Base-by-base conservation (phyloP, 2,113 vertebrate genomes). In the Neopipo cinnamomea region DNA sequence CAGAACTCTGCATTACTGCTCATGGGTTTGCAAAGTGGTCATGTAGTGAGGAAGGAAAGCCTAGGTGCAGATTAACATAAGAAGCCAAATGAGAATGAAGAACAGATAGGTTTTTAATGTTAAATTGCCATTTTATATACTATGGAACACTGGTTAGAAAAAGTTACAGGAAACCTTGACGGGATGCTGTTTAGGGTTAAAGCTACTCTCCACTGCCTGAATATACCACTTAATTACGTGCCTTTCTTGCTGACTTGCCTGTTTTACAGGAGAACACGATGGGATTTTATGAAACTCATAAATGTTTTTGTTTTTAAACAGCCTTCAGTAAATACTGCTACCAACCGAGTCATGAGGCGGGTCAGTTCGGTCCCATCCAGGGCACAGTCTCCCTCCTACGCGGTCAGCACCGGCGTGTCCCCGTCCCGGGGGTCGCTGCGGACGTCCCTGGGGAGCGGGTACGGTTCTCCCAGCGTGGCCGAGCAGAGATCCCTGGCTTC, bases 281-380 rank as follows among this genome's bases (percentile, higher is more conserved):
- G 50, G 50, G 25, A 52, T 52, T 52, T 52, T 27, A 28, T 25
- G 24, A 47, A 65, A 27, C 33, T 82, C 11, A 67, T 5, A 1
- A 31, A 72, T 42, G 52, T 53, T 93, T 96, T 91, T 86, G 68
- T 39, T 93, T 91, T 95, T 39, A 71, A 90, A 90, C 96, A 99
- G 98, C 97, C 98, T 50, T 95, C 98, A 56, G 97, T 96, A 61
- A 97, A 93, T 12, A 55, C 96, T 12, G 93, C 98, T 81, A 95
- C 97, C 59, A 98, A 95, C 74, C 98, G 99, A 89, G 99, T 98
- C 61, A 99, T 99, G 98, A 97, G 99, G 73, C 98, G 99, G 82
- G 99, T 99, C 89, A 99, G 99, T 75, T 99, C 99, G 33, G 99
- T 99, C 95, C 99, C 99, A 52, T 99, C 99, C 93, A 98, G 99